Percentiles rank a stretch among this genome's conserved stretches.
These are phyloP conservation scores for Strigamia crassipes DNA, from an alignment of 2,888 invertebrate genomes.

Conservation along the genomic window DNA sequence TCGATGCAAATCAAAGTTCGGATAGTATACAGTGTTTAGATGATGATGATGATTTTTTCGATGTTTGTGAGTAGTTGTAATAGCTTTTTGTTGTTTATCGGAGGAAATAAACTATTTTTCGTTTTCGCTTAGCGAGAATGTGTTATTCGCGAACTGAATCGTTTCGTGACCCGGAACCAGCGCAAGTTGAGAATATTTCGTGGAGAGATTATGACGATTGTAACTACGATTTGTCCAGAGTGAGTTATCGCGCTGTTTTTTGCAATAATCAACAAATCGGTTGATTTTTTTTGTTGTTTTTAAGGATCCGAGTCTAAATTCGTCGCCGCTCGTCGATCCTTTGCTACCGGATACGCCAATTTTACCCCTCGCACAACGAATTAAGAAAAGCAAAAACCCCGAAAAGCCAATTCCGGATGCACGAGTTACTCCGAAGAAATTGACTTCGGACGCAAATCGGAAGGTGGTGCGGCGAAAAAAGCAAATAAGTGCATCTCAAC, in stretches of 20 bases:
- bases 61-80: neutral
- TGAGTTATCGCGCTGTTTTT: neutral
- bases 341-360: neutral
- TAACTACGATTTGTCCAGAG: neutral
- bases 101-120: neutral
- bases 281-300: neutral
- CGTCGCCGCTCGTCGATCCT: too few species aligned
- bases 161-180: neutral
- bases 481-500: neutral
- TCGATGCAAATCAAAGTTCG: too few species aligned
- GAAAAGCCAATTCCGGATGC: neutral
- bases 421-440: too few species aligned
- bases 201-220: neutral
- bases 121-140: neutral
- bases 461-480: neutral
- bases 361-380: neutral
- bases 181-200: neutral
- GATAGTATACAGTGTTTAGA: too few species aligned
- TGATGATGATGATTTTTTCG: too few species aligned
- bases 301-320: neutral
- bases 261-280: neutral
- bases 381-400: neutral
- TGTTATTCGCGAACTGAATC: neutral
- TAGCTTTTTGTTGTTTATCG: neutral
- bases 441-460: too few species aligned